Conservation (phyloP, 1,140 invertebrate genomes). For the Gryllus bimaculatus region DNA sequence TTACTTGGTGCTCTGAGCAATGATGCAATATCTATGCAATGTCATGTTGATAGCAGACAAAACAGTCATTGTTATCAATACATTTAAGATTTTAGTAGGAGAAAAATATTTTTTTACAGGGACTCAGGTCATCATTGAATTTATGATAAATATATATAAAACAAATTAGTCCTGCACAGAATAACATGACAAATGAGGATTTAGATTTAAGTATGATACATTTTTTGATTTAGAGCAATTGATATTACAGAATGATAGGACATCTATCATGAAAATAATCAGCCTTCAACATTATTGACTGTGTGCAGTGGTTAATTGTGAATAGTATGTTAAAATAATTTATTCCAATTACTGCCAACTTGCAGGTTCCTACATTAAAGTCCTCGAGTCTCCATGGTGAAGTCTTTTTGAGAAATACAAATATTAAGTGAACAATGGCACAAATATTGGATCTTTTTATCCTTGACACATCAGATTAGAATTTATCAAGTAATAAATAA, state of each 20-base stretch:
- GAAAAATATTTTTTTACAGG: neutral
- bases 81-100: neutral
- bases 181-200: neutral
- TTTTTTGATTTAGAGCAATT: neutral
- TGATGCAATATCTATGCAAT: constrained; percentile 2
- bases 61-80: neutral
- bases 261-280: neutral
- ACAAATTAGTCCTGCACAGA: neutral
- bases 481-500: constrained; percentile 8
- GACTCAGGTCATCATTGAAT: neutral
- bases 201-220: neutral
- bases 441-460: constrained; percentile 14
- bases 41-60: neutral
- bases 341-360: neutral
- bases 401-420: neutral
- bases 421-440: constrained; percentile 7
- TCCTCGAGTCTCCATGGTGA: neutral
- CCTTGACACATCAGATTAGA: constrained; percentile 6
- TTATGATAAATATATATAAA: neutral
- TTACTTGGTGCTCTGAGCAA: neutral
- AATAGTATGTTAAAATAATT: neutral
- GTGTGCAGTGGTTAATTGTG: neutral
- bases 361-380: neutral
- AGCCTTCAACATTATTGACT: neutral
- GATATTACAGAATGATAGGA: neutral